Evolutionary conservation across 2,113 vertebrate species (phyloP).

Genomic region (Struthio camelus): DNA sequence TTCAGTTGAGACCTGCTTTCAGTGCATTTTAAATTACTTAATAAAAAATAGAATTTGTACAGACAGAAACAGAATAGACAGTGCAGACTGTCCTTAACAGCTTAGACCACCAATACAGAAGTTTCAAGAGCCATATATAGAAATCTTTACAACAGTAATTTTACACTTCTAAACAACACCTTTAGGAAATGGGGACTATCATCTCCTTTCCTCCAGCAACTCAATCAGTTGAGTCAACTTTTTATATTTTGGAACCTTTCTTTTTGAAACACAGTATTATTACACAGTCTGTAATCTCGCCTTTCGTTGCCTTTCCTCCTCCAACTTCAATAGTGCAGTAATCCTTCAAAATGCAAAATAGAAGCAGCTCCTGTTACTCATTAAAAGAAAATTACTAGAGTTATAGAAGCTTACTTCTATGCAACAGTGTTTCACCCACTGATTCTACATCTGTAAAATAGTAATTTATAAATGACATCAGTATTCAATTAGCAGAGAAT

Average conservation of each 20-base stretch:
- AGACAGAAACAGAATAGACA: not conserved
- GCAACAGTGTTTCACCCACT: not conserved
- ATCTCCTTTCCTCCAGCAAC: not conserved
- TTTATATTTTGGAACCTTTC: not conserved
- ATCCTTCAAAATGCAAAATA: not conserved
- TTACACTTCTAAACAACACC: not conserved
- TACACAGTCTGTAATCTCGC: not conserved
- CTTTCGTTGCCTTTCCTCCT: not conserved
- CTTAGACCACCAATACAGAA: not conserved
- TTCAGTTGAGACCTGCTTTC: not conserved
- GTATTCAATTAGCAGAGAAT: not conserved
- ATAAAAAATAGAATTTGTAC: not conserved
- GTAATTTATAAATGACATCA: not conserved
- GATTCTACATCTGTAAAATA: not conserved
- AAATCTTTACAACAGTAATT: not conserved
- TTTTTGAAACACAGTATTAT: not conserved
- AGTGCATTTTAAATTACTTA: not conserved
- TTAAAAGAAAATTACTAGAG: not conserved
- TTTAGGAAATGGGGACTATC: not conserved
- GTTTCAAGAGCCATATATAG: not conserved
- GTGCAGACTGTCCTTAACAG: not conserved
- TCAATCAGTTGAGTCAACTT: not conserved
- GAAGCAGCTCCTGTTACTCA: not conserved
- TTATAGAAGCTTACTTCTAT: not conserved
- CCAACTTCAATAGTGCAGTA: not conserved